Conservation (phyloP, 2,113 vertebrate genomes). For the Alligator mississippiensis region DNA sequence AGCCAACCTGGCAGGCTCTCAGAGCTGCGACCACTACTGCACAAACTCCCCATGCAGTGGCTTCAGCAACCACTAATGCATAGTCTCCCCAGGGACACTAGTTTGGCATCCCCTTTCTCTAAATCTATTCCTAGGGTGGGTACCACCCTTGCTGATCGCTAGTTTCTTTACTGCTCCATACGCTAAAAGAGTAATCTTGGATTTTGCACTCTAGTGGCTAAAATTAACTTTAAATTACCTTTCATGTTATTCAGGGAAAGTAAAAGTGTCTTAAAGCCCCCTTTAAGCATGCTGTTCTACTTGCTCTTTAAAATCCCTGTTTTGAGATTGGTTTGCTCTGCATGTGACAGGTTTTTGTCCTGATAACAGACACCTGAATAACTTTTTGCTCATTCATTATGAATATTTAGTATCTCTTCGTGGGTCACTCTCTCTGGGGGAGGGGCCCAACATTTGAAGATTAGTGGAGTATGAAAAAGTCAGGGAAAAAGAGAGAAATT, state of each 20-base stretch:
- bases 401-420: neutral
- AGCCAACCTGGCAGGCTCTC: too few species aligned
- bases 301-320: neutral
- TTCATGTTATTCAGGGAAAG: neutral
- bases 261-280: neutral
- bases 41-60: too few species aligned
- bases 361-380: neutral
- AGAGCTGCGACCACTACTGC: too few species aligned
- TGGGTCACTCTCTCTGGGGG: neutral
- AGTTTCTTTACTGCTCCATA: neutral
- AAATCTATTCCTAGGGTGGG: too few species aligned
- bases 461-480: neutral
- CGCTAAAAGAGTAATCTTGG: neutral
- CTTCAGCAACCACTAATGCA: too few species aligned
- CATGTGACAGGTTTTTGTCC: neutral
- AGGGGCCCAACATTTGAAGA: neutral
- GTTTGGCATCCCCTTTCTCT: too few species aligned
- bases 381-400: rapidly evolving
- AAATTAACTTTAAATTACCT: neutral
- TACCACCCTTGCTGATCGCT: neutral
- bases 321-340: neutral
- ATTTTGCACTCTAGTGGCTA: neutral
- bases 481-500: neutral
- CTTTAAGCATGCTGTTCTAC: neutral
- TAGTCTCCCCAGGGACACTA: too few species aligned